Evolutionary conservation across 2,888 invertebrate genomes (phyloP), one percentile per base, ranked within the genome.

Genomic region (Ceramica pisi): DNA sequence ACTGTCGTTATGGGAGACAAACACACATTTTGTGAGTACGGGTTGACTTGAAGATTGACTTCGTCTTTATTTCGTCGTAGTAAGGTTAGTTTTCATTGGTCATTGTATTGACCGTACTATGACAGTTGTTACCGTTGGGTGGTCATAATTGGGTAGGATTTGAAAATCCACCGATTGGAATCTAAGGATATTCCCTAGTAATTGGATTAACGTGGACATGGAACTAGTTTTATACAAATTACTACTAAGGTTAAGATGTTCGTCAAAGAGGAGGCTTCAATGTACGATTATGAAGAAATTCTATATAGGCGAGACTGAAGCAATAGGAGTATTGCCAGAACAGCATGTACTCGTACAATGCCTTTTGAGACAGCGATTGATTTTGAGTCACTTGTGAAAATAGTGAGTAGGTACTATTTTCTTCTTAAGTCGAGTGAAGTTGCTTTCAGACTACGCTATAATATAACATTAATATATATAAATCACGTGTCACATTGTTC

Each of bases 171-270:
- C n/a, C 5, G 26, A 50, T 41, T 56, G 9, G 35, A 19, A 62
- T 46, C 50, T 66, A 50, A n/a, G 7, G 5, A 66, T 3, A 38
- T 48, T 67, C 35, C 2, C 26, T 16, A 21, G 70, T 41, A 56
- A 56, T 56, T 31, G 16, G n/a, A 56, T 70, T 21, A 19, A 19
- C 50, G 7, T 50, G 14, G 46, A 67, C 44, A 14, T 38, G 10
- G 8, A 6, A 38, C 14, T 14, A 12, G 21, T 19, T 48, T 26
- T 26, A 9, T 21, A 10, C 9, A 48, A 38, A n/a, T 16, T 46
- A 67, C 1, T 23, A 3, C 7, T 19, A 8, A 1, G 31, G 21
- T 21, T 21, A 2, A 5, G 2, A 61, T 19, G 9, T 35, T 16
- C 26, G 44, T 65, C 8, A 44, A 65, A 21, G 5, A 35, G 10